phyloP scores from a whole-genome alignment of 2,797 vertebrate genomes.

The Anguilla anguilla region DNA sequence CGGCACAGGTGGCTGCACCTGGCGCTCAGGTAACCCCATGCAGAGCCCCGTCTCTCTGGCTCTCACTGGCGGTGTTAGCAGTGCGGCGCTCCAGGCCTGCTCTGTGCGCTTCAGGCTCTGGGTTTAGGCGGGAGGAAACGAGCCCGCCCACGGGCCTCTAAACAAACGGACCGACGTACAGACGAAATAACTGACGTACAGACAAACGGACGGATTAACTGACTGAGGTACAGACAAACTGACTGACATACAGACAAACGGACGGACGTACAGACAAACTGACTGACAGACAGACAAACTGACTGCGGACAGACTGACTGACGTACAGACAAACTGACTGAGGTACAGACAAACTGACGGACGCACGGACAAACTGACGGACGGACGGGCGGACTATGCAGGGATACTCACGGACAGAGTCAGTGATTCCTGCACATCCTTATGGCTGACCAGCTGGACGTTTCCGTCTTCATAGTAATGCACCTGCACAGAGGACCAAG shows the following conservation, averaged over 20 bases:
- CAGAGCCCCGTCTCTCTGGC: not conserved
- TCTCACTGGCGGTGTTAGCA: not conserved
- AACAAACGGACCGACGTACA: not conserved
- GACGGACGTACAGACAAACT: no score
- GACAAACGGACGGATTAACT: no score
- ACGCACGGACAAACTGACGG: not conserved
- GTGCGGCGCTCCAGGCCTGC: not conserved
- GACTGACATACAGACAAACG: no score
- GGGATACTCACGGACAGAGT: conserved; percentile 83
- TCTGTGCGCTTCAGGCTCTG: not conserved
- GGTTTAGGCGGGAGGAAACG: conserved; percentile 10
- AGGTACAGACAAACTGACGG: not conserved
- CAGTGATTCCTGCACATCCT: conserved; percentile 87
- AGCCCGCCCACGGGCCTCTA: not conserved
- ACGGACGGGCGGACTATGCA: not conserved
- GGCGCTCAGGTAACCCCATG: not conserved
- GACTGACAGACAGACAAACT: no score
- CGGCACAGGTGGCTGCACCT: not conserved
- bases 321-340: no score
- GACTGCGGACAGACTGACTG: no score
- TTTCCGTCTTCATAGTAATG: conserved; percentile 98
- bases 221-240: no score
- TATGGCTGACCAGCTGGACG: conserved; percentile 94
- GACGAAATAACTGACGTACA: no score
- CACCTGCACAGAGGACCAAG: conserved; percentile 69